These are phyloP conservation scores for Chrysomela aeneicollis DNA, from an alignment of 2,888 invertebrate species.

Conservation along the genomic window DNA sequence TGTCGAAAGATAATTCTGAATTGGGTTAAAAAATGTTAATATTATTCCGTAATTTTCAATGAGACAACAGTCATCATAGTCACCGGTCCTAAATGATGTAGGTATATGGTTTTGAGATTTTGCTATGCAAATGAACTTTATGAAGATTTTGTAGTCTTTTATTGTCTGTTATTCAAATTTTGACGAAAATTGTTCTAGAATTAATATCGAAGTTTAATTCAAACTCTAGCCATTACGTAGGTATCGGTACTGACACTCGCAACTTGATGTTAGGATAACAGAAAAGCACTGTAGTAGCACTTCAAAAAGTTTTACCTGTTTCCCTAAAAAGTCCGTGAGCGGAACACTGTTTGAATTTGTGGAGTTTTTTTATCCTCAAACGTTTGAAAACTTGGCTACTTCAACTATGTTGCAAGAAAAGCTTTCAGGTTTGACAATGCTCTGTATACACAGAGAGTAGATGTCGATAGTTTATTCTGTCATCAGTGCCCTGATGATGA, in stretches of 20 bases:
- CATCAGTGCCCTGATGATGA: too few species aligned
- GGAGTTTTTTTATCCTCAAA: too few species aligned
- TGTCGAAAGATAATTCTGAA: too few species aligned
- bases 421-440: too few species aligned
- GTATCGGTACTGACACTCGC: too few species aligned
- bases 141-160: not conserved
- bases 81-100: not conserved
- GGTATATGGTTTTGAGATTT: not conserved
- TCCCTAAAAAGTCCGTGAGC: not conserved
- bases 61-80: not conserved
- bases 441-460: too few species aligned
- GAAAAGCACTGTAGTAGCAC: not conserved
- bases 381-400: too few species aligned
- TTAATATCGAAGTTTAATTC: too few species aligned
- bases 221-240: too few species aligned
- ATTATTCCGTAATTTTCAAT: not conserved
- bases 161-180: not conserved
- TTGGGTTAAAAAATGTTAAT: not conserved
- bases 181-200: not conserved
- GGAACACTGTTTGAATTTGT: not conserved
- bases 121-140: not conserved
- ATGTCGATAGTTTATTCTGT: too few species aligned
- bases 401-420: too few species aligned
- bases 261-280: not conserved
- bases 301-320: not conserved